A percentile compares a stretch with the other conserved stretches of the same genome.
Conservation (phyloP, 2,797 vertebrate species). For the Lagodon rhomboides region DNA sequence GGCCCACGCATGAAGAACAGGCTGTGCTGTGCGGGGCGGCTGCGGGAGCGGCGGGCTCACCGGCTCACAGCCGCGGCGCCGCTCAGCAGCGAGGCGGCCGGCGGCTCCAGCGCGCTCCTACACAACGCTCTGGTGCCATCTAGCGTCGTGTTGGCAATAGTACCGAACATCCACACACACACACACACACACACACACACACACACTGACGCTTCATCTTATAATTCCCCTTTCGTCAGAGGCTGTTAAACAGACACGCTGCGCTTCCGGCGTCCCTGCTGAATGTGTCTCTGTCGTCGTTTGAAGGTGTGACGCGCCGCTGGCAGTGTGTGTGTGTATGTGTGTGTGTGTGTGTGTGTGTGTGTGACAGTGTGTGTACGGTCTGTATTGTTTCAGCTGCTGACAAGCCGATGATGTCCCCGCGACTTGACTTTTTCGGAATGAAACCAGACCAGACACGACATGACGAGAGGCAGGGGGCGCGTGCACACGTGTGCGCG, state of each 20-base stretch:
- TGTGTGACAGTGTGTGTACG: background rate
- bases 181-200: background rate
- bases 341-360: background rate
- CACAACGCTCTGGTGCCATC: slow-evolving; percentile 77
- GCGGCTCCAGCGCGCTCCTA: background rate
- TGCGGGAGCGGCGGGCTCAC: background rate
- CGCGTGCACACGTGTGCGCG: background rate
- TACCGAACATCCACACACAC: slow-evolving; percentile 9
- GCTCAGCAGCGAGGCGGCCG: background rate
- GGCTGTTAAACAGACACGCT: background rate
- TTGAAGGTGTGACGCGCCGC: slow-evolving; percentile 15
- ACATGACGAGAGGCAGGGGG: background rate
- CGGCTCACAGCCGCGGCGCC: background rate
- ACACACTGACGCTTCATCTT: too few relatives aligned
- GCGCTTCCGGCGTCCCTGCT: background rate
- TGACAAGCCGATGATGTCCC: slow-evolving; percentile 53
- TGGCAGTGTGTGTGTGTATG: background rate
- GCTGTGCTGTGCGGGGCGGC: too few relatives aligned
- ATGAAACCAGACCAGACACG: slow-evolving; percentile 20
- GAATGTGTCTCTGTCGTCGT: slow-evolving; percentile 19
- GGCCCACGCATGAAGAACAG: too few relatives aligned
- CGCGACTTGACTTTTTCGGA: slow-evolving; percentile 13
- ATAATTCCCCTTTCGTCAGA: background rate
- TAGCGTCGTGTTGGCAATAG: slow-evolving; percentile 60
- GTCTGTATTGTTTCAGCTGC: slow-evolving; percentile 20